Percentiles rank a stretch among this genome's conserved stretches.
These are phyloP conservation scores for Euzetes globulus DNA, from an alignment of 2,888 invertebrate species.

Conservation along the genomic window DNA sequence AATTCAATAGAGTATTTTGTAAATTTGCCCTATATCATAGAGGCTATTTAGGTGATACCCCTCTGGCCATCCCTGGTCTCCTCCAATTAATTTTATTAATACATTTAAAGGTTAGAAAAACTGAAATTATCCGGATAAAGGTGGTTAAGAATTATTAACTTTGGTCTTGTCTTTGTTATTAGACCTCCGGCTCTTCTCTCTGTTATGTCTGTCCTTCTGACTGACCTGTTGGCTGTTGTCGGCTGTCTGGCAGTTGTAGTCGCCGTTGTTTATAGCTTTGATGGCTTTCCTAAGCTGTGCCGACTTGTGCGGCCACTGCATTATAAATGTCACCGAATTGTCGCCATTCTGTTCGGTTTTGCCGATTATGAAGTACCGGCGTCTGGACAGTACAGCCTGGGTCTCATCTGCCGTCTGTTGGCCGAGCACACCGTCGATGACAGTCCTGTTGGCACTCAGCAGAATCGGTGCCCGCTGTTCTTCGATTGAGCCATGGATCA, in stretches of 20 bases:
- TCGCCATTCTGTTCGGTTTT: neutral
- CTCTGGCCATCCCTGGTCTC: too few species aligned
- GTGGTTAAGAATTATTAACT: too few species aligned
- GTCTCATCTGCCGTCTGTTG: neutral
- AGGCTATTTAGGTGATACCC: too few species aligned
- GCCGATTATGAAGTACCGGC: constrained; percentile 13
- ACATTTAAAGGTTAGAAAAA: too few species aligned
- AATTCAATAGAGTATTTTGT: too few species aligned
- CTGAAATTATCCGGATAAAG: too few species aligned
- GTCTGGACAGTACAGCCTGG: neutral
- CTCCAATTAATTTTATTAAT: too few species aligned
- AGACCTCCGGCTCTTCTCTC: too few species aligned
- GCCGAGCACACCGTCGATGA: neutral
- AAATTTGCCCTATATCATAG: too few species aligned
- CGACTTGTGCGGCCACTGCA: constrained; percentile 22
- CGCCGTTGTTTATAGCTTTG: neutral
- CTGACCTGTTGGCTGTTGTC: neutral
- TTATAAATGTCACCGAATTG: neutral
- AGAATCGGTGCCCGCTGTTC: neutral
- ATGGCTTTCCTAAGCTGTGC: constrained; percentile 4
- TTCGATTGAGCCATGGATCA: constrained; percentile 2
- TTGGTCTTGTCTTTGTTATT: too few species aligned
- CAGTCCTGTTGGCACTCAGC: neutral
- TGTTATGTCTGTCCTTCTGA: too few species aligned
- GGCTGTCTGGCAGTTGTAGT: neutral